These are phyloP conservation scores for Mesaphorura yosii DNA, from an alignment of 1,140 invertebrate genomes.

Conservation along the genomic window DNA sequence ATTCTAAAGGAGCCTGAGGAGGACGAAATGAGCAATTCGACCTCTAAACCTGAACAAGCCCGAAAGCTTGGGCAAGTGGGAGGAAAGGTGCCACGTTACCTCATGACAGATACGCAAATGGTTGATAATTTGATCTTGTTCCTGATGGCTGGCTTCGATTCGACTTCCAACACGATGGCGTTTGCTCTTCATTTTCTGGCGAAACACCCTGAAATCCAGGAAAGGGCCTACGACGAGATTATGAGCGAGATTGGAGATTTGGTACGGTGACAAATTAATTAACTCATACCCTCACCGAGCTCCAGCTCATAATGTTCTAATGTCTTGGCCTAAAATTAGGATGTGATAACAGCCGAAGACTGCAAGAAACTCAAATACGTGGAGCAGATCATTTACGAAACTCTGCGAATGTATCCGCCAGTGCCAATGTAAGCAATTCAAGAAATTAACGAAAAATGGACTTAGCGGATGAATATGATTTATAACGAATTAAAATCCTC, in stretches of 20 bases:
- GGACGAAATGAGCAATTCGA: neutral
- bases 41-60: too few species aligned
- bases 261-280: constrained; percentile 16
- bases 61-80: too few species aligned
- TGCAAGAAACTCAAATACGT: constrained; percentile 27
- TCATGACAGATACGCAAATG: constrained; percentile 26
- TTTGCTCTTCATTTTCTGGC: constrained; percentile 28
- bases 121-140: constrained; percentile 29
- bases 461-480: constrained; percentile 2
- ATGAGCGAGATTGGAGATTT: constrained; percentile 28
- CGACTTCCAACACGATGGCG: constrained; percentile 28
- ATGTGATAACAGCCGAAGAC: constrained; percentile 26
- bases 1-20: constrained; percentile 23
- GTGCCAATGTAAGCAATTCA: constrained; percentile 25
- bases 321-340: too few species aligned
- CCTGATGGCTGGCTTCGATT: constrained; percentile 29
- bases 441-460: neutral
- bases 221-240: constrained; percentile 27
- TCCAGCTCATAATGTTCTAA: neutral
- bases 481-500: neutral
- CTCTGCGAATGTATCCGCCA: constrained; percentile 33
- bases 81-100: too few species aligned
- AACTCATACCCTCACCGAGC: too few species aligned
- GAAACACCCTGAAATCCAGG: constrained; percentile 28
- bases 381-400: constrained; percentile 31